Percentiles rank a stretch among this genome's conserved stretches.
Conservation (phyloP, 2,888 invertebrate species). For the Stenodera caucasica region DNA sequence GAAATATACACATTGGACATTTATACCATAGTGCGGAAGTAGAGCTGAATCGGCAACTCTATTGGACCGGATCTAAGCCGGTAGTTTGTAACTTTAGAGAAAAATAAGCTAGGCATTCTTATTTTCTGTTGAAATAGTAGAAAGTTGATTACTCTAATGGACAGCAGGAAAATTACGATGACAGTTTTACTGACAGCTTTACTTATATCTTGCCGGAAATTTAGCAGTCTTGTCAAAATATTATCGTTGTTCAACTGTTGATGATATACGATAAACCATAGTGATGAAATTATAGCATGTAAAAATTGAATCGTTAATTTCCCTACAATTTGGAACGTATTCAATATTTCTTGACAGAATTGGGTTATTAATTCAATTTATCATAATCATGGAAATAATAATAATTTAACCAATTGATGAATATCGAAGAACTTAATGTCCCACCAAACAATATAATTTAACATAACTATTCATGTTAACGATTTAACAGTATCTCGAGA, state of each 20-base stretch:
- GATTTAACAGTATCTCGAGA: conserved; percentile 43
- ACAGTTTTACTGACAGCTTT: not conserved
- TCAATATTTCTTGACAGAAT: no score
- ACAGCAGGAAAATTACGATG: not conserved
- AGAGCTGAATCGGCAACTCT: not conserved
- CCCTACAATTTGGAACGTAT: no score
- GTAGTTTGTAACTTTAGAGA: not conserved
- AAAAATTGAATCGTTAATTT: no score
- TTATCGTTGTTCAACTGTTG: not conserved
- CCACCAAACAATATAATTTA: conserved; percentile 16
- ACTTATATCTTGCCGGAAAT: not conserved
- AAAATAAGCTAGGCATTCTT: no score
- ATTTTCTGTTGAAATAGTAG: no score
- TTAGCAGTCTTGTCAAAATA: not conserved
- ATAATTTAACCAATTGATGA: not conserved
- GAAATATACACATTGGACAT: no score
- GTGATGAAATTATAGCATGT: no score
- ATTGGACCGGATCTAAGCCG: not conserved
- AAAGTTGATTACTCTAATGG: no score
- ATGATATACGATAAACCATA: no score
- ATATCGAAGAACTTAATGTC: not conserved
- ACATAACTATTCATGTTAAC: conserved; percentile 44
- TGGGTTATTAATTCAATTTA: no score
- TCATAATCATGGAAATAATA: conserved; percentile 10
- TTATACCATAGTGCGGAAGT: not conserved